Evolutionary conservation across 2,113 vertebrate species (phyloP), one percentile per base, ranked within the genome.

Genomic region (Gracilinanus agilis): DNA sequence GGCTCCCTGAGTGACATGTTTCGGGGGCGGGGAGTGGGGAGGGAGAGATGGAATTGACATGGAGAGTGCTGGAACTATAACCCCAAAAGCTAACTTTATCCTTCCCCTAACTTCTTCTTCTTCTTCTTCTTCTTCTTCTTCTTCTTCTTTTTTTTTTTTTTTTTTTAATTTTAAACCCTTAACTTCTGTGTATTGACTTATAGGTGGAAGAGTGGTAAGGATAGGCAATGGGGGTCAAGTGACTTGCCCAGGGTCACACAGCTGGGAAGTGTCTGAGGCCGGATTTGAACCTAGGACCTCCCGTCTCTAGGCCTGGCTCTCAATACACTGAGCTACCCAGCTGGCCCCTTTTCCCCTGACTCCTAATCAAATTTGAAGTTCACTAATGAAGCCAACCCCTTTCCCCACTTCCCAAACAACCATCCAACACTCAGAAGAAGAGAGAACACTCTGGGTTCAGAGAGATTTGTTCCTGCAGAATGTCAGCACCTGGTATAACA

Each of bases 301-400:
- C n/a, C n/a, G n/a, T n/a, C n/a, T n/a, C n/a, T n/a, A n/a, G n/a
- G n/a, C n/a, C n/a, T n/a, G n/a, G n/a, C n/a, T n/a, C n/a, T n/a
- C n/a, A n/a, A n/a, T n/a, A n/a, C n/a, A n/a, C n/a, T n/a, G n/a
- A n/a, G n/a, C n/a, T n/a, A n/a, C n/a, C n/a, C n/a, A n/a, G n/a
- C n/a, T n/a, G n/a, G n/a, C n/a, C n/a, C n/a, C n/a, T n/a, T n/a
- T 54, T 4, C 53, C 88, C 93, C n/a, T 44, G 34, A 91, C 9
- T 34, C 54, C 90, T 24, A 89, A n/a, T 53, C 44, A 75, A 44
- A 93, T 44, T 90, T 92, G 44, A 95, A 94, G 49, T 89, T 92
- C 44, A 3, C 19, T n/a, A 89, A 53, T 40, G 24, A 88, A 58
- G n/a, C 53, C 1, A 1, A 83, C 34, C 19, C 21, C 21, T 19